These are phyloP conservation scores for Drosophila sordidapex DNA, from an alignment of 2,888 invertebrate genomes.

Conservation along the genomic window DNA sequence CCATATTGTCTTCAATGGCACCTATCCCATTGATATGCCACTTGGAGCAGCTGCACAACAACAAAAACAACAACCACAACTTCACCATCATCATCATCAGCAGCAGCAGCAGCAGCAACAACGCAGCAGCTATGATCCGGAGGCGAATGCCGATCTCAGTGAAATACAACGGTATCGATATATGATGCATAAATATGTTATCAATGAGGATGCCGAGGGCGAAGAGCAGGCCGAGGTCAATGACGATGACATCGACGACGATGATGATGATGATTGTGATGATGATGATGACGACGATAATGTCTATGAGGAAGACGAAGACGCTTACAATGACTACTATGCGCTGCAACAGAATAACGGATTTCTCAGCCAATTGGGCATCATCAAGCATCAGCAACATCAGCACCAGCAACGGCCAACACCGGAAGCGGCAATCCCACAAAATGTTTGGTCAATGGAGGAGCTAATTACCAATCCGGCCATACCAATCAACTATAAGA, in stretches of 20 bases:
- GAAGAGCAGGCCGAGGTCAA: constrained; percentile 67
- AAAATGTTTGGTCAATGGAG: constrained; percentile 84
- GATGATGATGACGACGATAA: constrained; percentile 58
- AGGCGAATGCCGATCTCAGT: constrained; percentile 74
- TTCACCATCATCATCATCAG: constrained; percentile 34
- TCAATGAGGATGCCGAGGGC: constrained; percentile 73
- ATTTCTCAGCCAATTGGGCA: constrained; percentile 63
- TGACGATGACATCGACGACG: constrained; percentile 58
- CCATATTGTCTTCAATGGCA: constrained; percentile 91
- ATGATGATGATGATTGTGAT: constrained; percentile 59
- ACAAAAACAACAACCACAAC: constrained; percentile 28
- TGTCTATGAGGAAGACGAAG: constrained; percentile 60
- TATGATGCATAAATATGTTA: constrained; percentile 67
- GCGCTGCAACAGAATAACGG: constrained; percentile 42
- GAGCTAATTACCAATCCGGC: constrained; percentile 83
- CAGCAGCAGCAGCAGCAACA: constrained; percentile 37
- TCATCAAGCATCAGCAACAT: constrained; percentile 40
- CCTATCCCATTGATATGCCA: constrained; percentile 93
- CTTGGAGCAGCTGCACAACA: constrained; percentile 46
- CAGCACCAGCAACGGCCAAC: constrained; percentile 26
- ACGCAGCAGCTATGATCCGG: constrained; percentile 74
- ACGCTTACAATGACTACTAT: constrained; percentile 61
- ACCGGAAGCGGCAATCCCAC: constrained; percentile 46
- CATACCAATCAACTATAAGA: constrained; percentile 84
- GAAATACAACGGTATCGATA: constrained; percentile 65